Base-by-base conservation (phyloP, 2,888 invertebrate genomes). In the Nipponacmea schrenckii region DNA sequence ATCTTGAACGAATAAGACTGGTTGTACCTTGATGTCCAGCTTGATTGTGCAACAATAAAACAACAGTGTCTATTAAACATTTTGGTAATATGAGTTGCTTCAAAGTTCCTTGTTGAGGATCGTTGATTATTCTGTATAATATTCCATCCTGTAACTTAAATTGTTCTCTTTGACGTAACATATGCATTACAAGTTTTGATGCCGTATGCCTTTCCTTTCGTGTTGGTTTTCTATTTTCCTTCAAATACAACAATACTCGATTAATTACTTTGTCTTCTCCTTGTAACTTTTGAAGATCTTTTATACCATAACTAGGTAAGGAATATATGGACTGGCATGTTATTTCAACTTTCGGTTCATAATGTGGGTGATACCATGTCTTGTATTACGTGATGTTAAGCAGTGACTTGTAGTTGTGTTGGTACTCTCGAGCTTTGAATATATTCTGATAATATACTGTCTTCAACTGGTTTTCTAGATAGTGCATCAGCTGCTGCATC, bases 1-100 rank as follows among this genome's bases (percentile, higher is more conserved):
- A 77, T 67, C 81, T 72, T 20, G 27, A 24, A 26, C 68, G 27
- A 5, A 77, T 45, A 2, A 79, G 46, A 2, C 20, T 50, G 17
- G 70, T 64, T n/a, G 77, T 79, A 27, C 74, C 71, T 31, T 73
- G 76, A 46, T 80, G 78, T 46, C 79, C 77, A 17, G 46, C 62
- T 20, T 73, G 20, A 64, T 80, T 72, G 45, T 77, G 75, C 14
- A 69, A 15, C 7, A 62, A 12, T 10, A 44, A 45, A 15, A 77
- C n/a, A 12, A 69, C 63, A n/a, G 46, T 56, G 1, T 15, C 48
- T 48, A 20, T 39, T 15, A 69, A 26, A 15, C 5, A 39, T 14
- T 46, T 62, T 26, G 72, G 72, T 2, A 75, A 48, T 3, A 70
- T 69, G 14, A 62, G 12, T 56, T 67, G 67, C 8, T 67, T 62